A percentile compares a stretch with the other conserved stretches of the same genome.
These are phyloP conservation scores for Aphelenchoides besseyi DNA, from an alignment of 1,140 invertebrate genomes.

Conservation along the genomic window DNA sequence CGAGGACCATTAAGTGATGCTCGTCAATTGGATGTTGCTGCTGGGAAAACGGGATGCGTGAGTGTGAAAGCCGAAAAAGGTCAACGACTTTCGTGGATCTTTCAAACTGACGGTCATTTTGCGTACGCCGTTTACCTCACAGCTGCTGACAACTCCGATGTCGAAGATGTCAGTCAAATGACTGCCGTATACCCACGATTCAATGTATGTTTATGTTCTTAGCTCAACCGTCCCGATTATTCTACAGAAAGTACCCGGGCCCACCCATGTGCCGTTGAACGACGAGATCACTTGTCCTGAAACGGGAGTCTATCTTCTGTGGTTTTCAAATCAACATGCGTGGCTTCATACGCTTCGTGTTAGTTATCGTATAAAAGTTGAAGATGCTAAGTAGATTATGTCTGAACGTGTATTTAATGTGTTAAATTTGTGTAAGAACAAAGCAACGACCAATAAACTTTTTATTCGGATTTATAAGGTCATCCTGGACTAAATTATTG, in stretches of 20 bases:
- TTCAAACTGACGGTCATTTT: constrained; percentile 60
- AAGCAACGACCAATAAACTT: too few relatives aligned
- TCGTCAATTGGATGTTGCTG: constrained; percentile 38
- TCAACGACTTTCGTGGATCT: constrained; percentile 48
- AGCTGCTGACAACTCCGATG: constrained; percentile 27
- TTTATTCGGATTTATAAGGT: too few relatives aligned
- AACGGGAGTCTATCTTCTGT: constrained; percentile 50
- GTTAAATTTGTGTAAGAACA: too few relatives aligned
- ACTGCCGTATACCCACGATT: constrained; percentile 53
- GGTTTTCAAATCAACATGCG: constrained; percentile 62
- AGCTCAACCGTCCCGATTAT: not conserved
- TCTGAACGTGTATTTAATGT: too few relatives aligned
- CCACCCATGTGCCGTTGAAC: constrained; percentile 53
- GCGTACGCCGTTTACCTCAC: constrained; percentile 53
- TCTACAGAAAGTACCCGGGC: constrained; percentile 61
- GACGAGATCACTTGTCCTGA: constrained; percentile 41
- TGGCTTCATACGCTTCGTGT: constrained; percentile 60
- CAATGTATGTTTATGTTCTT: constrained; percentile 51
- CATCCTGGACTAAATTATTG: too few relatives aligned
- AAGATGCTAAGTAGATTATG: too few relatives aligned
- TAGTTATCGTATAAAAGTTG: constrained; percentile 10
- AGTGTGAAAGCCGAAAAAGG: constrained; percentile 46
- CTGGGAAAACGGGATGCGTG: constrained; percentile 47
- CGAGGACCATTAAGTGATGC: constrained; percentile 24
- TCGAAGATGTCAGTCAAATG: constrained; percentile 29